A percentile compares a stretch with the other conserved stretches of the same genome.
Conservation (phyloP, 2,888 invertebrate genomes). For the Hartigia nigra region DNA sequence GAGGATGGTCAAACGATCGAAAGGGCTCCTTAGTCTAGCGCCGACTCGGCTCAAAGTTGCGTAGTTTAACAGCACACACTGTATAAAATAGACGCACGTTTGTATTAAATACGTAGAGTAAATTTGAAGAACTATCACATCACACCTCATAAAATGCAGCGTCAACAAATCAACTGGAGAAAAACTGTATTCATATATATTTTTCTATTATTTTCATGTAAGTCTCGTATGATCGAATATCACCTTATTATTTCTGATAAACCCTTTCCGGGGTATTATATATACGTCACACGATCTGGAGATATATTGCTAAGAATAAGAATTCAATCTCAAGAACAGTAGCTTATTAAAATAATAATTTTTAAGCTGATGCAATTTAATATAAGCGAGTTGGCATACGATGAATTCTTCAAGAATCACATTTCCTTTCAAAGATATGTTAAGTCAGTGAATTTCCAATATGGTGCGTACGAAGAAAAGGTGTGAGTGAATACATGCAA, state of each 20-base stretch:
- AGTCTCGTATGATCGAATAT: conserved; percentile 37
- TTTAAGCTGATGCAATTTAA: too few relatives aligned
- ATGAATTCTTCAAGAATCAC: not conserved
- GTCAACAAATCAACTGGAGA: conserved; percentile 55
- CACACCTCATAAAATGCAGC: conserved; percentile 42
- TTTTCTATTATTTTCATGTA: conserved; percentile 63
- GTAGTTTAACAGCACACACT: conserved; percentile 64
- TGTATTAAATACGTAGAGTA: conserved; percentile 43
- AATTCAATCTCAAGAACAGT: not conserved
- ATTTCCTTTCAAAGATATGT: not conserved
- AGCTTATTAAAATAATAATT: not conserved
- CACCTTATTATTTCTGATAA: not conserved
- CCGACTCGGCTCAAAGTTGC: conserved; percentile 63
- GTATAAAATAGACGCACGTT: conserved; percentile 61
- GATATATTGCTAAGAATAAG: not conserved
- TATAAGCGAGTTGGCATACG: not conserved
- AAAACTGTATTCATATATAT: conserved; percentile 60
- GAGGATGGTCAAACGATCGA: conserved; percentile 44
- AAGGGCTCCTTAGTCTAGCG: conserved; percentile 59
- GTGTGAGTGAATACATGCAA: not conserved
- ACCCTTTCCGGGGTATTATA: not conserved
- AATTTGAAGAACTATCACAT: conserved; percentile 8
- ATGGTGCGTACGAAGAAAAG: not conserved
- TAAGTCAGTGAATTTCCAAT: not conserved
- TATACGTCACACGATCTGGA: not conserved